Evolutionary conservation across 2,797 vertebrate genomes (phyloP).

Genomic region (Hyperoplus lanceolatus): DNA sequence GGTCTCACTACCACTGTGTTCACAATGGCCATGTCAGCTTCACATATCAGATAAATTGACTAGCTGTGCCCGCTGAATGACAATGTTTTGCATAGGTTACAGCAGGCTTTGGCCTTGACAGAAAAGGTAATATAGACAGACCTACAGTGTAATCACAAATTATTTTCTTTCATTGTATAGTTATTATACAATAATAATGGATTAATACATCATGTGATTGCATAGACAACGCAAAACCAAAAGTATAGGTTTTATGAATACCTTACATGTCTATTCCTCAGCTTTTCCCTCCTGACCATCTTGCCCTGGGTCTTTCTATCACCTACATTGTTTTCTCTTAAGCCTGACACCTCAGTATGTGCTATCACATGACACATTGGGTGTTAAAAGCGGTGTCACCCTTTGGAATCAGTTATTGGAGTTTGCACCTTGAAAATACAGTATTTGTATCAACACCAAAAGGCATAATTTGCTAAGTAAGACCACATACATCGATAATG

Average conservation of each 20-base stretch:
- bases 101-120: slow-evolving; percentile 2
- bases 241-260: no score
- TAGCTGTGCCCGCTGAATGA: background rate
- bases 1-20: slow-evolving; percentile 6
- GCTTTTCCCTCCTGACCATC: background rate
- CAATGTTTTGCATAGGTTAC: slow-evolving; percentile 6
- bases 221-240: background rate
- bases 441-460: background rate
- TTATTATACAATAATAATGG: no score
- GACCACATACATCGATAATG: background rate
- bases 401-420: background rate
- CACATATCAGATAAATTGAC: slow-evolving; percentile 12
- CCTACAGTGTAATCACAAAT: background rate
- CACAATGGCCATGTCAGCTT: slow-evolving; percentile 22
- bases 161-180: background rate
- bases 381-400: background rate
- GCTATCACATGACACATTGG: background rate
- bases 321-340: background rate
- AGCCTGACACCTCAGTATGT: background rate
- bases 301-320: background rate
- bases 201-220: background rate
- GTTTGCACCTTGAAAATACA: background rate
- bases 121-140: background rate
- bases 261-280: no score
- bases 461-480: background rate